Percentiles rank a stretch among this genome's conserved stretches.
phyloP scores from a whole-genome alignment of 1,140 invertebrate genomes.

The Cotesia glomerata region DNA sequence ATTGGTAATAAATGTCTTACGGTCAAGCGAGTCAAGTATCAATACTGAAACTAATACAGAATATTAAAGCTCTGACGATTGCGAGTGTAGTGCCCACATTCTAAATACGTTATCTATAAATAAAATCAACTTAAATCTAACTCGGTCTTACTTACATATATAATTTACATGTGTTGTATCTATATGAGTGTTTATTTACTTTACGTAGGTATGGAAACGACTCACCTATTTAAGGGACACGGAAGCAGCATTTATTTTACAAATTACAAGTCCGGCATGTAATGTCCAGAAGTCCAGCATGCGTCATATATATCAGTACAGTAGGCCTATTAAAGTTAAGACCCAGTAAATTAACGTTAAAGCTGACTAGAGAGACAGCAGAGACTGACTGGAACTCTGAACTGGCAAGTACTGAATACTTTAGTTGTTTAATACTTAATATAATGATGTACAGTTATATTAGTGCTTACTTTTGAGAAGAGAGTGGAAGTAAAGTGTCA shows the following conservation, averaged over 20 bases:
- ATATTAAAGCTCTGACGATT: neutral
- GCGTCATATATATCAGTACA: neutral
- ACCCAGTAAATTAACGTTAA: neutral
- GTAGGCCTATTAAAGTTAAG: slow-evolving; percentile 15
- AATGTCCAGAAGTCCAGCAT: neutral
- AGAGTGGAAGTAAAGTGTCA: too few species aligned
- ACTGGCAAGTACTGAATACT: too few species aligned
- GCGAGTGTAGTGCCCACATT: neutral
- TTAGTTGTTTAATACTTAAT: too few species aligned
- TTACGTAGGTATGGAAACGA: neutral
- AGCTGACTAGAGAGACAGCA: neutral
- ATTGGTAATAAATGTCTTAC: neutral
- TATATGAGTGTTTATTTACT: neutral
- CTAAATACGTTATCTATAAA: slow-evolving; percentile 16
- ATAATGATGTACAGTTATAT: too few species aligned
- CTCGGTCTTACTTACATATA: neutral
- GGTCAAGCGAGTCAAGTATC: neutral
- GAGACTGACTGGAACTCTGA: neutral
- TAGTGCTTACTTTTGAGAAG: too few species aligned
- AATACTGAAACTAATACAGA: neutral
- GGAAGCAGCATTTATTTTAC: neutral
- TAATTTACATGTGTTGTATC: neutral
- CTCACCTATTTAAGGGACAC: neutral
- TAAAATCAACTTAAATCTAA: neutral
- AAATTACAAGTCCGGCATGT: slow-evolving; percentile 12